Evolutionary conservation across 2,113 vertebrate species (phyloP).

Genomic region (Alosa alosa): DNA sequence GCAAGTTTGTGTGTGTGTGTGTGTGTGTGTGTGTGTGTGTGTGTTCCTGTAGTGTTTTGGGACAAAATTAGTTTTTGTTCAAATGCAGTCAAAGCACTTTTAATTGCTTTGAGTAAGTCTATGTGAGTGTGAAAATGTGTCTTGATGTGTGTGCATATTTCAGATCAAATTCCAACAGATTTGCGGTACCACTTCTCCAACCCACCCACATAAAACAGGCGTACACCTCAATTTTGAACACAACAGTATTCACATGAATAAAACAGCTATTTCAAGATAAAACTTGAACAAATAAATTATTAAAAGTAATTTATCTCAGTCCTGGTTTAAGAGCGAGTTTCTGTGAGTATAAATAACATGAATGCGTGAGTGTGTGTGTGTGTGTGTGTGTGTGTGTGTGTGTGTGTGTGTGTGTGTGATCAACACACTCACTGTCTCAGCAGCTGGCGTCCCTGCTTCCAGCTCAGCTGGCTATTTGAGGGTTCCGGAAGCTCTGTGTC

Average conservation of each 20-base stretch:
- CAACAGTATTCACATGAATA: no score
- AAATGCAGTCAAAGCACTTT: not conserved
- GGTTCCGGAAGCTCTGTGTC: constrained; percentile 89
- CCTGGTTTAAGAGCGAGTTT: no score
- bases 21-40: not conserved
- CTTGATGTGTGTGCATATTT: not conserved
- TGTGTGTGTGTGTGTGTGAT: constrained; percentile 14
- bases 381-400: constrained; percentile 25
- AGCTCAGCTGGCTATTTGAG: constrained; percentile 95
- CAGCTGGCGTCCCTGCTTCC: constrained; percentile 97
- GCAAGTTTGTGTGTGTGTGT: not conserved
- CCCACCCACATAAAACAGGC: constrained; percentile 25
- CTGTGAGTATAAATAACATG: no score
- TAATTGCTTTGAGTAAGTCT: not conserved
- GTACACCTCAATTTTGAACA: not conserved
- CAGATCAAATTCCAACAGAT: not conserved
- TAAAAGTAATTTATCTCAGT: no score
- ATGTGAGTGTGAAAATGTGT: not conserved
- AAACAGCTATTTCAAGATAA: no score
- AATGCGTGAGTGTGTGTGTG: constrained; percentile 11
- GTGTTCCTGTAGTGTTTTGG: not conserved
- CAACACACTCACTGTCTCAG: constrained; percentile 90
- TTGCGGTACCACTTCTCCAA: not conserved
- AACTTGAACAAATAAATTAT: no score
- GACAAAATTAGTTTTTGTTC: not conserved